Percentiles rank a stretch among this genome's conserved stretches.
phyloP scores from a whole-genome alignment of 2,113 vertebrate genomes.

The Saguinus midas region DNA sequence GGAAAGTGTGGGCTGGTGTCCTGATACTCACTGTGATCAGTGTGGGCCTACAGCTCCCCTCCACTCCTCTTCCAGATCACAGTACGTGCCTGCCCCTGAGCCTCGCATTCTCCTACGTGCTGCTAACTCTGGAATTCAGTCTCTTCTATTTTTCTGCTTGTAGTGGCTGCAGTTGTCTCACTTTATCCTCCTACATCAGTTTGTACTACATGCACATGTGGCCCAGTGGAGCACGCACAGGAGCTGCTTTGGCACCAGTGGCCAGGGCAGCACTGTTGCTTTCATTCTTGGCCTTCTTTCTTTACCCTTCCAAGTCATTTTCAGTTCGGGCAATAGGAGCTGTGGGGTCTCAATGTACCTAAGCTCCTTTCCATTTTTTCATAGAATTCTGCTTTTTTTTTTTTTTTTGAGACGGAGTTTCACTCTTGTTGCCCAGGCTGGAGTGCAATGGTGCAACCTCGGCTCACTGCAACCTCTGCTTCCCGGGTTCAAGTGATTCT shows the following conservation, averaged over 20 bases:
- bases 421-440: no score
- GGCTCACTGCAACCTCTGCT: no score
- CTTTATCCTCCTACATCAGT: not conserved
- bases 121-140: not conserved
- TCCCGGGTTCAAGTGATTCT: no score
- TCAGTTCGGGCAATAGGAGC: not conserved
- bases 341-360: not conserved
- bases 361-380: not conserved
- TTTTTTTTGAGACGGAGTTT: no score
- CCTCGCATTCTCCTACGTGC: not conserved
- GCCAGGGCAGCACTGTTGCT: fast-evolving
- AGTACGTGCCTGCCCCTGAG: fast-evolving
- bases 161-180: fast-evolving
- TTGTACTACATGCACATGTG: not conserved
- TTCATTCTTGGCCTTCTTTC: no score
- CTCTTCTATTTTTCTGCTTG: not conserved
- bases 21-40: no score
- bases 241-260: fast-evolving
- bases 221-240: no score
- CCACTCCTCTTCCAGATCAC: not conserved
- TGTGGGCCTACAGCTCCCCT: not conserved
- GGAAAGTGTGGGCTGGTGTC: no score
- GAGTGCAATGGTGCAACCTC: no score
- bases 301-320: not conserved
- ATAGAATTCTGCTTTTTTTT: not conserved